These are phyloP conservation scores for Cinclus mexicanus DNA, from an alignment of 2,113 vertebrate genomes.

Conservation along the genomic window DNA sequence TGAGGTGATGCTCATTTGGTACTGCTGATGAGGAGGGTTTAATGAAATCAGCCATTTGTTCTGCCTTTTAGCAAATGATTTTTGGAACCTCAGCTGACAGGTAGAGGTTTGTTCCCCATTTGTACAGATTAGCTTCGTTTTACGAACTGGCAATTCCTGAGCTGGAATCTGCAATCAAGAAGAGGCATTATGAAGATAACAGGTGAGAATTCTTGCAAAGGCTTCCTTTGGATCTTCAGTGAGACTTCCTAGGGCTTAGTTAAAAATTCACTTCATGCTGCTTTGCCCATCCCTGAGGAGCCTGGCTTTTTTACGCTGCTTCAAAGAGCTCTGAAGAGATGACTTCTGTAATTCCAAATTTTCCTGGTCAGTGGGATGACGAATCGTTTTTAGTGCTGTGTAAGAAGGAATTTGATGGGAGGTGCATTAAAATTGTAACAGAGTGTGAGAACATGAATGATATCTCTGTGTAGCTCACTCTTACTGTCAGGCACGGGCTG, in stretches of 20 bases:
- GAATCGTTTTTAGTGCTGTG: neutral
- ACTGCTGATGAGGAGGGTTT: neutral
- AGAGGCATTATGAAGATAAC: conserved; percentile 84
- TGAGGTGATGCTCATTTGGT: neutral
- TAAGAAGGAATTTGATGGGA: neutral
- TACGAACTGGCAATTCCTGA: conserved; percentile 90
- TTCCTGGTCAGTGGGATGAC: neutral
- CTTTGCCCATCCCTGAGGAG: neutral
- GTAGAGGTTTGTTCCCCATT: neutral
- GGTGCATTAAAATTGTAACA: neutral
- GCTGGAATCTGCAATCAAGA: conserved; percentile 87
- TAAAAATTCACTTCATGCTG: neutral
- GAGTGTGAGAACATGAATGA: neutral
- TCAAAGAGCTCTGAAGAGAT: neutral
- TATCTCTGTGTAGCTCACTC: neutral
- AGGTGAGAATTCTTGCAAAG: conserved; percentile 69
- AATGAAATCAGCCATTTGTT: neutral
- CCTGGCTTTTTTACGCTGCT: neutral
- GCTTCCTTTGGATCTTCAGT: neutral
- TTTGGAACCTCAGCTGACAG: neutral
- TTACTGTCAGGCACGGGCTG: neutral
- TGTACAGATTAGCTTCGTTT: conserved; percentile 85
- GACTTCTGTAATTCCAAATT: neutral
- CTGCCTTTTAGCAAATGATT: neutral
- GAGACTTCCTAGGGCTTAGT: neutral